Conservation (phyloP, 92 coral and sea anemone species). For the Porites rus region DNA sequence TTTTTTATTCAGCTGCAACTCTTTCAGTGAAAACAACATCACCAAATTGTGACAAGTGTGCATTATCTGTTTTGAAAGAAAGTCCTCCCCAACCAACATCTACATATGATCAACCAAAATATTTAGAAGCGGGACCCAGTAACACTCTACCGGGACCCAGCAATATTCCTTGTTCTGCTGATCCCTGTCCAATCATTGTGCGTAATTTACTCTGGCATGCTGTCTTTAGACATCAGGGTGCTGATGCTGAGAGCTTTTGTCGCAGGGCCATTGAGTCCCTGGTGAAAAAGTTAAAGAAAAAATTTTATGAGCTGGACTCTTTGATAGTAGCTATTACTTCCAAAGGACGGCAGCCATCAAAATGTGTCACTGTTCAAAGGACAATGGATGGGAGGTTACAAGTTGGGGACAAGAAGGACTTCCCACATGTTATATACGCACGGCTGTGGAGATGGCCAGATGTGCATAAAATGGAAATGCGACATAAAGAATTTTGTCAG, state of each 20-base stretch:
- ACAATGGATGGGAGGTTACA: slow-evolving; percentile 99
- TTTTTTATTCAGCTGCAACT: slow-evolving; percentile 71
- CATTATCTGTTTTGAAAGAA: slow-evolving; percentile 65
- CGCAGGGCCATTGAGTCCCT: slow-evolving; percentile 97
- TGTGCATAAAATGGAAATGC: slow-evolving; percentile 99
- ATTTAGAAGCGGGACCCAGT: slow-evolving; percentile 67
- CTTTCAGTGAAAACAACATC: slow-evolving; percentile 76
- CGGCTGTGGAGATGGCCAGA: slow-evolving; percentile 99
- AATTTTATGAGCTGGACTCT: slow-evolving; percentile 94
- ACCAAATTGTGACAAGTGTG: slow-evolving; percentile 73
- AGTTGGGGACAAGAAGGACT: slow-evolving; percentile 99
- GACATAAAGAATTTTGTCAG: slow-evolving; percentile 96
- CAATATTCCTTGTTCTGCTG: slow-evolving; percentile 95
- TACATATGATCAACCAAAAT: slow-evolving; percentile 69
- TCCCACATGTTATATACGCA: slow-evolving; percentile 99
- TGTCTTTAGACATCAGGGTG: slow-evolving; percentile 89
- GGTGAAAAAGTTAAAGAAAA: slow-evolving; percentile 97
- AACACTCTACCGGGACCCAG: slow-evolving; percentile 75
- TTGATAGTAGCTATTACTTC: slow-evolving; percentile 96
- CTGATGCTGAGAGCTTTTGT: slow-evolving; percentile 94
- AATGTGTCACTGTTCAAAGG: slow-evolving; percentile 97
- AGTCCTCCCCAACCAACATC: slow-evolving; percentile 64
- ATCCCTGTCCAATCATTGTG: slow-evolving; percentile 98
- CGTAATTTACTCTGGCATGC: slow-evolving; percentile 96
- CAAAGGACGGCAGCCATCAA: slow-evolving; percentile 96